These are phyloP conservation scores for Rhadina sibilatrix DNA, from an alignment of 2,113 vertebrate species.

Conservation along the genomic window DNA sequence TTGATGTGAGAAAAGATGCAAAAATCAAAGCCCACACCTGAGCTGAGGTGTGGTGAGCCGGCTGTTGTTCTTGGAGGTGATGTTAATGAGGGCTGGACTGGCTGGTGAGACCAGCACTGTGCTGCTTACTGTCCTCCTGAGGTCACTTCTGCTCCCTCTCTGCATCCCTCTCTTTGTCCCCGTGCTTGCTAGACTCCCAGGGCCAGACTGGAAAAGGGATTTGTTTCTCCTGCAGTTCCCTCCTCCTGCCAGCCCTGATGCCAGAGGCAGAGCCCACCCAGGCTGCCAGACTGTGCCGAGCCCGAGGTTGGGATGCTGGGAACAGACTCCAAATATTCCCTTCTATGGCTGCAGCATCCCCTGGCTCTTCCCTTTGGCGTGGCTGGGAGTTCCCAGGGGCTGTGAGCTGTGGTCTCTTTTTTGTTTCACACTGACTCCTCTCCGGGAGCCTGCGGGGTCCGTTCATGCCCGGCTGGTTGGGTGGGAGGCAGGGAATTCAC, in stretches of 20 bases:
- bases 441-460: background rate
- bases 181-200: accelerated
- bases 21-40: background rate
- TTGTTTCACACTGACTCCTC: constrained; percentile 7
- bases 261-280: constrained; percentile 55
- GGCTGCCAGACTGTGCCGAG: background rate
- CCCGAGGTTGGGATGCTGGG: background rate
- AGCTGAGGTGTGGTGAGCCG: background rate
- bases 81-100: background rate
- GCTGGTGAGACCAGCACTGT: background rate
- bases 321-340: background rate
- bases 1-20: background rate
- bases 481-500: constrained; percentile 29
- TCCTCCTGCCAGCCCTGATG: background rate
- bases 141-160: background rate
- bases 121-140: accelerated
- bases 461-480: background rate
- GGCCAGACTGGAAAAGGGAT: background rate
- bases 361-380: background rate
- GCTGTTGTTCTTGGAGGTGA: background rate
- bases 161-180: background rate
- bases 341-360: constrained; percentile 10
- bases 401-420: background rate
- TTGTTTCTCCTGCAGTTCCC: background rate
- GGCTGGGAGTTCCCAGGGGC: constrained; percentile 2